Evolutionary conservation across 2,113 vertebrate species (phyloP).

Genomic region (Ceratotherium simum): DNA sequence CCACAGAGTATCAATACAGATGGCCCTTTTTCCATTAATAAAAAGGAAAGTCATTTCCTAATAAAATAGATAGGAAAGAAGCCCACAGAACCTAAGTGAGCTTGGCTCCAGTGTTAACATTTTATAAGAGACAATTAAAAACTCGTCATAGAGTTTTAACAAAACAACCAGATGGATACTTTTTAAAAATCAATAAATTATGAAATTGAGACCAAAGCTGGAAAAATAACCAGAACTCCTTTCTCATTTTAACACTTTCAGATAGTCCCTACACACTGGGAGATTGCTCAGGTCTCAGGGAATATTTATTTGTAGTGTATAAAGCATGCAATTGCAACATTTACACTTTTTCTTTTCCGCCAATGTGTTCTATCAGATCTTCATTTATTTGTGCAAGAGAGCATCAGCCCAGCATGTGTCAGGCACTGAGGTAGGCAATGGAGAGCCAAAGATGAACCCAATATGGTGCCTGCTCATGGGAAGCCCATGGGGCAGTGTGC

Average conservation of each 20-base stretch:
- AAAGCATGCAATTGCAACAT: not conserved
- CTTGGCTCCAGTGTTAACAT: slow-evolving; percentile 41
- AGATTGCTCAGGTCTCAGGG: not conserved
- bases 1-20: not conserved
- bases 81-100: not conserved
- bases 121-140: slow-evolving; percentile 37
- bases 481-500: not conserved
- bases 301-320: not conserved
- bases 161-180: slow-evolving; percentile 29
- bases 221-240: not conserved
- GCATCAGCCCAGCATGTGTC: not conserved
- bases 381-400: not conserved
- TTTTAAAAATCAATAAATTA: not conserved
- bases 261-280: not conserved
- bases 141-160: slow-evolving; percentile 9
- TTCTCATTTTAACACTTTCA: not conserved
- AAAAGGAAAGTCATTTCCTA: slow-evolving; percentile 18
- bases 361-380: not conserved
- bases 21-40: not conserved
- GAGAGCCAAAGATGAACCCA: not conserved
- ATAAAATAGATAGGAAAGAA: not conserved
- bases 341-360: not conserved
- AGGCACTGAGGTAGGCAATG: not conserved
- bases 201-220: slow-evolving; percentile 29
- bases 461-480: not conserved